Evolutionary conservation across 2,113 vertebrate genomes (phyloP).

Genomic region (Hippocampus abdominalis): DNA sequence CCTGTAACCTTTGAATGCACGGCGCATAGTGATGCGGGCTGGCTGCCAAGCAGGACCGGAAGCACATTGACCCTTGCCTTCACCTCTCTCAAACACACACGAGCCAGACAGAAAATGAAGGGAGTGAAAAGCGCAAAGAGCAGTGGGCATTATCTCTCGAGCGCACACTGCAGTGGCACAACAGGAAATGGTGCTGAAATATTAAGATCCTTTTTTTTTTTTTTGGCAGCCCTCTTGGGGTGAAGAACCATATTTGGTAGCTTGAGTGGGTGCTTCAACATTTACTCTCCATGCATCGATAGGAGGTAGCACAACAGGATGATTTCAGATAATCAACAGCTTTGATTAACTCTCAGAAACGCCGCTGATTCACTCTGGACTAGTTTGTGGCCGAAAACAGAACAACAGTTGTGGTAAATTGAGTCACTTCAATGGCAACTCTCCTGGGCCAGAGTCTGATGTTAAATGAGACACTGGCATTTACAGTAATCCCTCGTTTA

Average conservation of each 20-base stretch:
- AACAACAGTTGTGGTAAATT: no score
- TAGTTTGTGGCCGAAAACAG: no score
- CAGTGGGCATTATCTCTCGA: conserved; percentile 30
- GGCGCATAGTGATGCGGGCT: conserved; percentile 48
- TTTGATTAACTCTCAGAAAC: no score
- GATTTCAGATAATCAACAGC: neutral
- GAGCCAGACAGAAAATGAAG: conserved; percentile 27
- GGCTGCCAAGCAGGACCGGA: neutral
- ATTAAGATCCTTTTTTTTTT: conserved; percentile 27
- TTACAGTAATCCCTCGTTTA: no score
- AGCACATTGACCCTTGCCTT: conserved; percentile 3
- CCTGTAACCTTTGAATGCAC: conserved; percentile 56
- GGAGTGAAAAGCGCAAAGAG: conserved; percentile 15
- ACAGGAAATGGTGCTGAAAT: conserved; percentile 47
- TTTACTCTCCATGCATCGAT: neutral
- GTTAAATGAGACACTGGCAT: no score
- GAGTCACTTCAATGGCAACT: no score
- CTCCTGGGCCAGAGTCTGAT: no score
- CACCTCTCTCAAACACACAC: neutral
- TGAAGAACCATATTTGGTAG: neutral
- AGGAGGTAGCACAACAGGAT: neutral
- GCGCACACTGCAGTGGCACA: conserved; percentile 25
- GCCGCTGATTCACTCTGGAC: no score
- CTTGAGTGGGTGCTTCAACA: neutral
- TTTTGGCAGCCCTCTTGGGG: neutral